These are phyloP conservation scores for Polia nebulosa DNA, from an alignment of 2,888 invertebrate genomes.

Conservation along the genomic window DNA sequence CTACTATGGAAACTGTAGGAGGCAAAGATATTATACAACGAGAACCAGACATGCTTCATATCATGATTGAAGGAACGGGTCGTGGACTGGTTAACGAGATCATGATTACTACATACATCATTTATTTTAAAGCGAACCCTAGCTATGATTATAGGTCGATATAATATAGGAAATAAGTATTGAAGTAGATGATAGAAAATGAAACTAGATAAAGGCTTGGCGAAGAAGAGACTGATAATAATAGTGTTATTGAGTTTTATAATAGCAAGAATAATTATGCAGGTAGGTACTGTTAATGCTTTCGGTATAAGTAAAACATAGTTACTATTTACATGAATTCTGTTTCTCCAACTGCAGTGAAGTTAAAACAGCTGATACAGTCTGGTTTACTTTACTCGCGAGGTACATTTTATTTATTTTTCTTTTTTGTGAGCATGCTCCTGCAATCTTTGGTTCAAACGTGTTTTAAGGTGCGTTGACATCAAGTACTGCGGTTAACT, in stretches of 20 bases:
- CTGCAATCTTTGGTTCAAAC: slow-evolving; percentile 60
- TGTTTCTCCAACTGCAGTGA: slow-evolving; percentile 22
- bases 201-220: not conserved
- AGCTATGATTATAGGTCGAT: slow-evolving; percentile 3
- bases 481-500: slow-evolving; percentile 41
- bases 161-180: slow-evolving; percentile 12
- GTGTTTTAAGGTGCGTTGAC: slow-evolving; percentile 64
- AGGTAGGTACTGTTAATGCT: not conserved
- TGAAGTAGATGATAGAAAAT: not conserved
- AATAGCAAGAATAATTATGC: not conserved
- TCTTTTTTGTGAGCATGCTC: slow-evolving; percentile 47
- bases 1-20: slow-evolving; percentile 4
- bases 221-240: not conserved
- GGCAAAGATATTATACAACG: slow-evolving; percentile 40
- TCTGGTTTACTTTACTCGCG: slow-evolving; percentile 52
- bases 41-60: slow-evolving; percentile 42
- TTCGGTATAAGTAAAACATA: slow-evolving; percentile 4
- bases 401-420: slow-evolving; percentile 54
- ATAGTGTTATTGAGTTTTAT: not conserved
- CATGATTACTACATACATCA: slow-evolving; percentile 36
- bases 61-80: slow-evolving; percentile 51
- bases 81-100: slow-evolving; percentile 39
- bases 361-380: slow-evolving; percentile 50
- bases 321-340: slow-evolving; percentile 22
- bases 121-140: slow-evolving; percentile 36